phyloP scores from a whole-genome alignment of 2,113 vertebrate genomes.

The Mola mola region DNA sequence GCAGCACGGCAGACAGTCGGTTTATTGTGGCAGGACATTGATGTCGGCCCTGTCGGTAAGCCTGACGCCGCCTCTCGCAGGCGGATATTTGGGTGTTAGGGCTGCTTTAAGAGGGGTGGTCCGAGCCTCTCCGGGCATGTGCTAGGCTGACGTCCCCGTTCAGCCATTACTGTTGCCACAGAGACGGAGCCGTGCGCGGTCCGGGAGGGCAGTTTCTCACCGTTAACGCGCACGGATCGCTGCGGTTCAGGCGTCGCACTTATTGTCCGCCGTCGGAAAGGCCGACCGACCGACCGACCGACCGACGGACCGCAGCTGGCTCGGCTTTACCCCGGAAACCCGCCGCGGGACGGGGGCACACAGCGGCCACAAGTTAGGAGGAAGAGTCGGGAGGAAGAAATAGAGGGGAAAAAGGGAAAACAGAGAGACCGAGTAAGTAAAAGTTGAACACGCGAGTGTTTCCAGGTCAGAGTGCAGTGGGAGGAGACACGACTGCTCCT shows the following conservation, averaged over 20 bases:
- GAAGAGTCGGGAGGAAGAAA: not conserved
- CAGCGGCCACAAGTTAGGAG: not conserved
- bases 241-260: too few species aligned
- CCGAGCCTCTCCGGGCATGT: constrained; percentile 58
- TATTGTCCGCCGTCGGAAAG: constrained; percentile 59
- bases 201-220: constrained; percentile 2
- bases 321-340: too few species aligned
- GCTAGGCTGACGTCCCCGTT: constrained; percentile 66
- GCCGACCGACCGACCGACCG: too few species aligned
- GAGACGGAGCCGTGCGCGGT: constrained; percentile 26
- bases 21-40: too few species aligned
- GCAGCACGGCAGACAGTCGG: not conserved
- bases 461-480: constrained; percentile 78
- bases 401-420: not conserved
- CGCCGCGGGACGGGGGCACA: too few species aligned
- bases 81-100: constrained; percentile 18
- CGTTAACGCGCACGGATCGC: too few species aligned
- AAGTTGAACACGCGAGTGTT: constrained; percentile 59
- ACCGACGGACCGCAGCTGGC: too few species aligned
- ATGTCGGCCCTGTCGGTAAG: too few species aligned
- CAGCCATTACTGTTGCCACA: constrained; percentile 70
- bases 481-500: constrained; percentile 59
- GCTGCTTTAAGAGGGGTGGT: constrained; percentile 57
- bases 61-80: not conserved
- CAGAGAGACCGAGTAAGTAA: not conserved